Evolutionary conservation across 2,888 invertebrate genomes (phyloP), one percentile per base, ranked within the genome.

Genomic region (Steromphala cineraria): DNA sequence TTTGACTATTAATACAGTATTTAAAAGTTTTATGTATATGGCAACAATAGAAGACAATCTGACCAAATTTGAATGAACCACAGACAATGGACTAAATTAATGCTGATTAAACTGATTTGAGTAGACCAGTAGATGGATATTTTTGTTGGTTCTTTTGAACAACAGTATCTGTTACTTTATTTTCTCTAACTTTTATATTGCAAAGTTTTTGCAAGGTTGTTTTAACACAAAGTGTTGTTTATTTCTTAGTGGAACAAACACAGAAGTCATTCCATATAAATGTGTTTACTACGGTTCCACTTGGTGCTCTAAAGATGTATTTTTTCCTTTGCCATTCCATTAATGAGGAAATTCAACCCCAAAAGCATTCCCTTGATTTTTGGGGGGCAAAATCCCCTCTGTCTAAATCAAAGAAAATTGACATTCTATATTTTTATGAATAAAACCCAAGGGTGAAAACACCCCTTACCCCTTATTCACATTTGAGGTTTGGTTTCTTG

Each of bases 141-240:
- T 71, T 71, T 71, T 36, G 36, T 71, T 71, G 19, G 71, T 71
- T 71, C 71, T 71, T 36, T 71, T 71, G 71, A 71, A 71, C 71
- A 71, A 17, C 15, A 36, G 71, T 31, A 71, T 71, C 62, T 71
- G 71, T 71, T 71, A 71, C 36, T 71, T 62, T 46, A 46, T 24
- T 62, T 62, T 62, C 62, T 62, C 62, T 62, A 62, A 13, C 62
- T 28, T 62, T 62, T 62, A 62, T 62, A 46, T 62, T 62, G 62
- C 62, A 62, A 62, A 62, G 19, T 31, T 31, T 31, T n/a, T 71
- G 71, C 71, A 71, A 71, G 36, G 4, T 36, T 62, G 62, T 62
- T 71, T 40, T 71, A 36, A 71, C 71, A 71, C 71, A n/a, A 24
- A 56, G 24, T 56, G 56, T 56, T 56, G 56, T 24, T 21, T 56